These are phyloP conservation scores for Drosophila rellima DNA, from an alignment of 2,888 invertebrate species.

Conservation along the genomic window DNA sequence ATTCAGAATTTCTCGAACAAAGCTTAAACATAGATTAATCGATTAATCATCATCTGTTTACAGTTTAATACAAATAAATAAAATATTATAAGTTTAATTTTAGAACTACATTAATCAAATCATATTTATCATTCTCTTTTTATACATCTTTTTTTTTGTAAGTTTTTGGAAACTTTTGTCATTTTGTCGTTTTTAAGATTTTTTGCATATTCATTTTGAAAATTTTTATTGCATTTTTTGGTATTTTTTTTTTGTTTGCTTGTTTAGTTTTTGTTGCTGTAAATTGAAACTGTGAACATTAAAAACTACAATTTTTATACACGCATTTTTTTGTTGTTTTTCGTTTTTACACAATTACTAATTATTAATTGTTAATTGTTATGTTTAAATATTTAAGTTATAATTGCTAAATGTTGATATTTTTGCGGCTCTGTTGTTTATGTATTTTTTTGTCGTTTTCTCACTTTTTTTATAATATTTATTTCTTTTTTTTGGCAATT, in stretches of 20 bases:
- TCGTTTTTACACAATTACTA: constrained; percentile 59
- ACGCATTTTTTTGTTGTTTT: constrained; percentile 45
- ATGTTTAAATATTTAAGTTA: constrained; percentile 50
- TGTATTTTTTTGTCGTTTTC: constrained; percentile 31
- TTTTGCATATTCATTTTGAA: constrained; percentile 68
- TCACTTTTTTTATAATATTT: constrained; percentile 23
- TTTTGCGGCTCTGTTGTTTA: constrained; percentile 56
- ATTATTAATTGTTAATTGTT: constrained; percentile 51
- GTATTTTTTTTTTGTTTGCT: constrained; percentile 50
- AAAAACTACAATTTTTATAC: constrained; percentile 76
- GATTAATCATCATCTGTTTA: constrained; percentile 19
- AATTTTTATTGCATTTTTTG: constrained; percentile 78
- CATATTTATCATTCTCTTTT: constrained; percentile 53
- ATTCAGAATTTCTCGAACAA: constrained; percentile 43
- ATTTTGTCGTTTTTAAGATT: constrained; percentile 51
- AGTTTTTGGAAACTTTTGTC: constrained; percentile 48
- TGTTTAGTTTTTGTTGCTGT: constrained; percentile 40
- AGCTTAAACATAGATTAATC: constrained; percentile 33
- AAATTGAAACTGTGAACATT: constrained; percentile 77
- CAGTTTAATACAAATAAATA: constrained; percentile 61
- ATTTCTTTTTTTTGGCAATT: constrained; percentile 63
- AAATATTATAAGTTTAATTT: constrained; percentile 31
- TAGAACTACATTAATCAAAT: constrained; percentile 61
- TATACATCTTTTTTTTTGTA: constrained; percentile 61
- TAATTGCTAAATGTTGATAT: constrained; percentile 74